Base-by-base conservation (phyloP, 2,797 vertebrate genomes). In the Brachyrhaphis roseni region DNA sequence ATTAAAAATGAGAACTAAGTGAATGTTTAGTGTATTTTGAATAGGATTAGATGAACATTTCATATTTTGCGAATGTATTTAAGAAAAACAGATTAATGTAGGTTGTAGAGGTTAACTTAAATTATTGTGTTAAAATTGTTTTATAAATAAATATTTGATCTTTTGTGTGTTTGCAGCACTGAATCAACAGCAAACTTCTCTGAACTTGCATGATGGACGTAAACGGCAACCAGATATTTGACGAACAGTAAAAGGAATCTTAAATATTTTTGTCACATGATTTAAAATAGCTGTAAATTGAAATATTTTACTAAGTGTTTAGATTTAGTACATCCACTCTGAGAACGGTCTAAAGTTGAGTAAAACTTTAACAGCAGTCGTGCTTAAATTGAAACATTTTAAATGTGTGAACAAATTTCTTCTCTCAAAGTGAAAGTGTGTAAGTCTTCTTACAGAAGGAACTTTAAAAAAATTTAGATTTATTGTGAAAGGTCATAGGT, bases 391-490 rank as follows among this genome's bases (percentile, higher is more conserved):
- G 66, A 77, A 46, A 76, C 11, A 23, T 41, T 75, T 74, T 78
- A 70, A 74, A 46, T 66, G 34, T 45, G 72, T 79, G 6, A 82
- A 28, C 39, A 28, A 36, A 57, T 81, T 82, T 80, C 57, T 84
- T 94, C 89, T 94, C 95, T 94, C 92, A 93, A 92, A 93, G 83
- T 94, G 91, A 94, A 94, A 93, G 91, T 45, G 45, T 71, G 53
- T 66, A 34, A 64, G 79, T 86, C 90, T 94, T 95, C 92, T 94
- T 91, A 91, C 83, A 93, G 93, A 93, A 93, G 92, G 3, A 68
- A 15, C 26, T 80, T 85, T 81, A 34, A 41, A 45, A 46, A 64
- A 41, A 79, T 13, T 79, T n/a, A 36, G 39, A 36, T 36, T 11
- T 66, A 39, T 66, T 39, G 18, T 39, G 8, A 36, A 36, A 36